phyloP scores from a whole-genome alignment of 1,140 invertebrate genomes.

The Dinoponera quadriceps region DNA sequence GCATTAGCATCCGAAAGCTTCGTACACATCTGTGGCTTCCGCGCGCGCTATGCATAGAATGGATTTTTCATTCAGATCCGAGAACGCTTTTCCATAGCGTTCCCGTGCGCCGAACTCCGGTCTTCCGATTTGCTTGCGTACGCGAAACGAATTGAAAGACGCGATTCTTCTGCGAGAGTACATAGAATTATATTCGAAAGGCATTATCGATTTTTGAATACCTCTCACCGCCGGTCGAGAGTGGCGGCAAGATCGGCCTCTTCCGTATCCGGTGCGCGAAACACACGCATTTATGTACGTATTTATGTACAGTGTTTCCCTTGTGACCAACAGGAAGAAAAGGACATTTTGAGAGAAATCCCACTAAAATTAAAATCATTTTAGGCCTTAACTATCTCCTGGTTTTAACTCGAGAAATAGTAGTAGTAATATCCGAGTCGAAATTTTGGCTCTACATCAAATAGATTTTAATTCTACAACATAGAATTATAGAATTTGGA shows the following conservation, averaged over 20 bases:
- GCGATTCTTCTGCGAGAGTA: slow-evolving; percentile 15
- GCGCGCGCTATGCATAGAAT: slow-evolving; percentile 37
- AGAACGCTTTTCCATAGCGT: background rate
- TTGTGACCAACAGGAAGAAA: too few species aligned
- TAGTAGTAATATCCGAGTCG: too few species aligned
- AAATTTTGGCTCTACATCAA: too few species aligned
- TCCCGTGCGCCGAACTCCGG: background rate
- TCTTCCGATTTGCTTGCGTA: slow-evolving; percentile 22
- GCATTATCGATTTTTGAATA: slow-evolving; percentile 39
- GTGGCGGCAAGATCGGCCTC: background rate
- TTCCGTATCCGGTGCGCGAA: background rate
- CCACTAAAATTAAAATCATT: too few species aligned
- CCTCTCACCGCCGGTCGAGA: background rate
- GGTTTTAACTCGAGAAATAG: too few species aligned
- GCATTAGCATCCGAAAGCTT: slow-evolving; percentile 42
- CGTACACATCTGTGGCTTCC: slow-evolving; percentile 33
- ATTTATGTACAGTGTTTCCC: too few species aligned
- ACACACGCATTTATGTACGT: background rate
- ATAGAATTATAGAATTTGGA: too few species aligned
- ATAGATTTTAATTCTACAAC: too few species aligned
- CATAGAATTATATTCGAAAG: slow-evolving; percentile 32
- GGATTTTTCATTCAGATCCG: slow-evolving; percentile 55
- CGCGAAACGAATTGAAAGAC: slow-evolving; percentile 37
- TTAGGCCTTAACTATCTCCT: too few species aligned
- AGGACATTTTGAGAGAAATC: too few species aligned